These are phyloP conservation scores for Cerastis rubricosa DNA, from an alignment of 2,888 invertebrate genomes.

Conservation along the genomic window DNA sequence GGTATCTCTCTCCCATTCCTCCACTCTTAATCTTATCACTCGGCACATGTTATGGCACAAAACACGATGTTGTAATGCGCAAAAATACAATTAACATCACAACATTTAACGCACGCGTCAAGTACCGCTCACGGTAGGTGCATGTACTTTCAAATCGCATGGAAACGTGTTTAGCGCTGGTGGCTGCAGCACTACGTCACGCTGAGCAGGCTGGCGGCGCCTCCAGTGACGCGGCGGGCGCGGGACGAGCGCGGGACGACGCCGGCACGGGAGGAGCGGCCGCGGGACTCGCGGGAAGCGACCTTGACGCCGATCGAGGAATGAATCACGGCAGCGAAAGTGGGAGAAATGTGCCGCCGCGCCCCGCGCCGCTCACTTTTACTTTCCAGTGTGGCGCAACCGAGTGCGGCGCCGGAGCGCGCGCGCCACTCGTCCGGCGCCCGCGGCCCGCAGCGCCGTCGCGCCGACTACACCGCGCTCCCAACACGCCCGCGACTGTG, in stretches of 20 bases:
- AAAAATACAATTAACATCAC: constrained; percentile 61
- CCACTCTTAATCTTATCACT: constrained; percentile 53
- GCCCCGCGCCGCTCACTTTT: constrained; percentile 89
- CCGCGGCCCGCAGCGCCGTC: constrained; percentile 90
- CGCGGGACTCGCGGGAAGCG: constrained; percentile 87
- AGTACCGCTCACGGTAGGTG: constrained; percentile 46
- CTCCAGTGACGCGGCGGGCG: constrained; percentile 50
- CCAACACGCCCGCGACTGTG: constrained; percentile 76
- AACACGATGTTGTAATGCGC: constrained; percentile 58
- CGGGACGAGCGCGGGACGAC: constrained; percentile 59
- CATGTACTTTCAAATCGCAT: constrained; percentile 60
- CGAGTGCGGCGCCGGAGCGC: constrained; percentile 84
- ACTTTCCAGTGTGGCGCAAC: constrained; percentile 90
- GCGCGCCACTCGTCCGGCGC: constrained; percentile 90
- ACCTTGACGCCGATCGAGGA: constrained; percentile 84
- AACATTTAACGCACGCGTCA: constrained; percentile 52
- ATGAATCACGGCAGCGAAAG: constrained; percentile 90
- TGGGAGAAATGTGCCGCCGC: constrained; percentile 90
- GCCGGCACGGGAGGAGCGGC: constrained; percentile 72
- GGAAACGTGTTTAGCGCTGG: constrained; percentile 59
- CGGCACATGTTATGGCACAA: constrained; percentile 44
- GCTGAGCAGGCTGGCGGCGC: constrained; percentile 37
- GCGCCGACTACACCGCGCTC: constrained; percentile 83
- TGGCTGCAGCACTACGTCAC: constrained; percentile 60
- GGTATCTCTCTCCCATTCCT: constrained; percentile 52